Base-by-base conservation (phyloP, 35 echinoderm and acorn worm species). In the Apostichopus parvimensis region DNA sequence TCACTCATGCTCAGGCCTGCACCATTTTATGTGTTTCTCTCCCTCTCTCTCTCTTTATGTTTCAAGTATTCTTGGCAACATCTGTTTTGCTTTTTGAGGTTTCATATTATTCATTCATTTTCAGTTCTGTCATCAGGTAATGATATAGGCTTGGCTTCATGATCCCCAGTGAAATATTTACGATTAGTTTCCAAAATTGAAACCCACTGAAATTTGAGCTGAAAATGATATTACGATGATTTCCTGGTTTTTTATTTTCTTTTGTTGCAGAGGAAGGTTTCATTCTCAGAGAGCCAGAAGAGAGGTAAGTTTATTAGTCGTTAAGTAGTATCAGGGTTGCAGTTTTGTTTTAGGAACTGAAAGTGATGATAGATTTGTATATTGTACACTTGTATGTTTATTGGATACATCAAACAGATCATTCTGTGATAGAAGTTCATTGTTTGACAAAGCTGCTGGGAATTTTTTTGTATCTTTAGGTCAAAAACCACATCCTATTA, bases 191-290 rank as follows among this genome's bases (percentile, higher is more conserved):
- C 79, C 79, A 53, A 54, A 54, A 18, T 82, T 55, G 5, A 0
- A 68, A 18, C 17, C 15, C n/a, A 53, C 45, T 54, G 79, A 82
- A 82, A 82, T 17, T 82, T 82, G 79, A 80, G 34, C 28, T 25
- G 79, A 52, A 68, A 52, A 25, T 80, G 79, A 45, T 53, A 82
- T 54, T 82, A 82, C 5, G 34, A 56, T 55, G 79, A 82, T 82
- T 57, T 82, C 52, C 34, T 45, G 34, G 34, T 34, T 45, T 45
- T 45, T 45, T 53, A 25, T 45, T 82, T 68, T 82, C 55, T 82
- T 82, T 14, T 17, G n/a, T 17, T 53, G 54, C 79, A 82, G 79
- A 82, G 79, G 17, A 45, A 82, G 79, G 79, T 82, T 82, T 82
- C 79, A 82, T 82, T 82, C 52, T 82, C 79, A 9, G 79, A 82